phyloP scores from a whole-genome alignment of 2,888 invertebrate genomes.

The Nemapogon koenigi region DNA sequence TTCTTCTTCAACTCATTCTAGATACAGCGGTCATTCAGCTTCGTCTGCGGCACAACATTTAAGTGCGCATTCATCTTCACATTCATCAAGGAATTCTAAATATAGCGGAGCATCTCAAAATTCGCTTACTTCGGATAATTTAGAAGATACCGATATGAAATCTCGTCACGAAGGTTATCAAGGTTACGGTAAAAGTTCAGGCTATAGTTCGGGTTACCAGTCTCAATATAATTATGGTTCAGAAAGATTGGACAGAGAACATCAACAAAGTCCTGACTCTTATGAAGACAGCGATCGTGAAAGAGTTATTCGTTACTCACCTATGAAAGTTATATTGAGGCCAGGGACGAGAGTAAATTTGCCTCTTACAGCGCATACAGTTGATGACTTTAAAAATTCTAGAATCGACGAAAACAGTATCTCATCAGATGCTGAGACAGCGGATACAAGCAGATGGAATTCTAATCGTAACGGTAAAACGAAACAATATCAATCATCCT shows the following conservation, averaged over 20 bases:
- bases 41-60: not conserved
- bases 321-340: slow-evolving; percentile 35
- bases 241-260: slow-evolving; percentile 11
- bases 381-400: slow-evolving; percentile 22
- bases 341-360: slow-evolving; percentile 38
- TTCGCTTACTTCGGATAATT: too few relatives aligned
- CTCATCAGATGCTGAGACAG: slow-evolving; percentile 32
- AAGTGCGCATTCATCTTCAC: slow-evolving; percentile 14
- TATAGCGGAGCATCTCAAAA: too few relatives aligned
- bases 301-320: slow-evolving; percentile 18
- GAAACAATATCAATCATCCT: slow-evolving; percentile 43
- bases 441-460: slow-evolving; percentile 20
- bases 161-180: too few relatives aligned
- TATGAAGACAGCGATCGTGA: not conserved
- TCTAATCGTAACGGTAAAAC: too few relatives aligned
- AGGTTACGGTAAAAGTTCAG: too few relatives aligned
- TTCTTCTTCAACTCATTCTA: slow-evolving; percentile 9
- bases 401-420: slow-evolving; percentile 31
- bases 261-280: too few relatives aligned
- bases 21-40: not conserved
- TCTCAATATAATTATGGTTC: slow-evolving; percentile 12
- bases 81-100: slow-evolving; percentile 17
- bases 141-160: too few relatives aligned
- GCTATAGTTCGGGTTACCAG: not conserved
- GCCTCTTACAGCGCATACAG: slow-evolving; percentile 35